Percentiles rank a stretch among this genome's conserved stretches.
Conservation (phyloP, 2,113 vertebrate genomes). For the Malurus cyaneus region DNA sequence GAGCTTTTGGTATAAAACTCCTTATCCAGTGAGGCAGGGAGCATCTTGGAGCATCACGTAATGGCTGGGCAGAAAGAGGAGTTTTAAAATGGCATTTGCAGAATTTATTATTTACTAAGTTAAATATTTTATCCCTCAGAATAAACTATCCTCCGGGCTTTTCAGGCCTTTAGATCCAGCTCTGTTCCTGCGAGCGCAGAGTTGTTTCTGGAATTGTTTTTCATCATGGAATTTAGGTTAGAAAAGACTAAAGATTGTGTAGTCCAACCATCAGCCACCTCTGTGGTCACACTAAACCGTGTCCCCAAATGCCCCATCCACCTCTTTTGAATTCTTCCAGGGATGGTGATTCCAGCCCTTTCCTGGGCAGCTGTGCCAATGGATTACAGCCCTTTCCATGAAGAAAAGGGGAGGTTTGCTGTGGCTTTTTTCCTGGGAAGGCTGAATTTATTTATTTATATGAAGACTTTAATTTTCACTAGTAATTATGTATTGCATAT, state of each 20-base stretch:
- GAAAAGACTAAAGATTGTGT: fast-evolving
- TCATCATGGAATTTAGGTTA: not conserved
- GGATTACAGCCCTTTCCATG: not conserved
- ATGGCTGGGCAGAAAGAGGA: not conserved
- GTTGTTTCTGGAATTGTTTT: not conserved
- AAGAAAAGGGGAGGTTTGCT: not conserved
- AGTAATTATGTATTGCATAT: not conserved
- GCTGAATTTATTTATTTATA: not conserved
- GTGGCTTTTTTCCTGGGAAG: not conserved
- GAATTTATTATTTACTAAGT: not conserved
- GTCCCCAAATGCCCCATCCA: not conserved
- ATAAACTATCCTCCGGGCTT: not conserved
- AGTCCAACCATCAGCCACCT: not conserved
- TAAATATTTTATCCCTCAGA: not conserved
- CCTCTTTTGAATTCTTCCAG: not conserved
- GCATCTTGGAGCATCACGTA: not conserved
- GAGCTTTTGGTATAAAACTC: too few species aligned
- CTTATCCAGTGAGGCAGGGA: fast-evolving
- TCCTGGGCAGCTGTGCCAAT: not conserved
- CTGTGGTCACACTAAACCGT: not conserved
- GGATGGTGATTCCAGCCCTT: not conserved
- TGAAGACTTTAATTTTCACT: not conserved
- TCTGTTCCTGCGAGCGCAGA: not conserved
- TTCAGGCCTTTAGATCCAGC: not conserved
- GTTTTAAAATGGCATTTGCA: not conserved